Percentiles rank a stretch among this genome's conserved stretches.
These are phyloP conservation scores for Acanthosepion pharaonis DNA, from an alignment of 2,888 invertebrate genomes.

Conservation along the genomic window DNA sequence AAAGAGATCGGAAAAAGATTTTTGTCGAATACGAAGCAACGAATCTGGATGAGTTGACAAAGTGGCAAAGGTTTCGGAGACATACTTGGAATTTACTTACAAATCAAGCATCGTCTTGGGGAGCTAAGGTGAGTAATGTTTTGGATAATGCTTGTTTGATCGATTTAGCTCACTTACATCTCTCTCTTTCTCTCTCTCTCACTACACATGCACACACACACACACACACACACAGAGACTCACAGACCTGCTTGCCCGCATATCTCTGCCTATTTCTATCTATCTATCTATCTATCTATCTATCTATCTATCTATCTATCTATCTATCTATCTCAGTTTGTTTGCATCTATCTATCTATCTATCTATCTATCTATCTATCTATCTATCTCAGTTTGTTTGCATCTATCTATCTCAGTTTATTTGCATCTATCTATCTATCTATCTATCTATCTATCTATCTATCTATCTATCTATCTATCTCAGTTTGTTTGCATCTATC, in stretches of 20 bases:
- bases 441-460: too few relatives aligned
- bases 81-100: constrained; percentile 60
- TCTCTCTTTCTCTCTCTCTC: neutral
- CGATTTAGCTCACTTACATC: neutral
- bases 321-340: too few relatives aligned
- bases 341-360: too few relatives aligned
- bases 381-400: too few relatives aligned
- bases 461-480: too few relatives aligned
- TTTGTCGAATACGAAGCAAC: neutral
- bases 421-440: too few relatives aligned
- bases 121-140: constrained; percentile 58
- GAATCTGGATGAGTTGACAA: neutral
- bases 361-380: too few relatives aligned
- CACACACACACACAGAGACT: too few relatives aligned
- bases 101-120: constrained; percentile 56
- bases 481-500: neutral
- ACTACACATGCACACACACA: neutral
- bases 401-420: too few relatives aligned
- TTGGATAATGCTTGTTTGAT: neutral
- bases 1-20: constrained; percentile 50
- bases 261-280: too few relatives aligned
- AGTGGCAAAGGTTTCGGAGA: constrained; percentile 25
- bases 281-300: too few relatives aligned
- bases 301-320: too few relatives aligned
- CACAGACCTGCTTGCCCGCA: neutral